phyloP scores from a whole-genome alignment of 30 jellyfish, hydroid and myxozoan genomes.

The Aurelia aurita region DNA sequence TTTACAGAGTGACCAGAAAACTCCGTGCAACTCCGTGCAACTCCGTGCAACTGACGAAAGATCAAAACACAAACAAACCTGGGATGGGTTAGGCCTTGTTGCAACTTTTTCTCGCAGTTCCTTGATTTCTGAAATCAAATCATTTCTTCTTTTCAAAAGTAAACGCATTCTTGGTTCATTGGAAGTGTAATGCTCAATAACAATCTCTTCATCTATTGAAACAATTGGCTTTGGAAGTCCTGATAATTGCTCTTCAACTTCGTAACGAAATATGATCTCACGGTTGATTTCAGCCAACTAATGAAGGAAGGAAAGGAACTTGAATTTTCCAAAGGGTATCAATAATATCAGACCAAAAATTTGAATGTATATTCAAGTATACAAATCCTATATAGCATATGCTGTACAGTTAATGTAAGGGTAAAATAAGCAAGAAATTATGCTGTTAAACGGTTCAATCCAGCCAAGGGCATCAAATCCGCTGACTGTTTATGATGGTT shows the following conservation, averaged over 20 bases:
- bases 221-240: conserved; percentile 58
- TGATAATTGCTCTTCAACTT: conserved; percentile 66
- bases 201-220: not conserved
- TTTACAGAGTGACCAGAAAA: no score
- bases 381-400: no score
- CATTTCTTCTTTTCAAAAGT: conserved; percentile 52
- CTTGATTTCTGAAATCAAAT: conserved; percentile 21
- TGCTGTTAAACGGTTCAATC: no score
- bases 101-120: conserved; percentile 31
- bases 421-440: no score
- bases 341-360: no score
- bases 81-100: conserved; percentile 81
- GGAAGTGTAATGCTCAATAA: conserved; percentile 76
- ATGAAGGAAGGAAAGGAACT: not conserved
- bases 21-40: no score
- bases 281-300: conserved; percentile 57
- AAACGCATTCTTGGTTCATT: conserved; percentile 64
- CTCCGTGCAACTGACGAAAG: no score
- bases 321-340: not conserved
- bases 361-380: no score
- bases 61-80: conserved; percentile 56
- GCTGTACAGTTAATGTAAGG: no score
- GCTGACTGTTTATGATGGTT: no score
- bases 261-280: conserved; percentile 74
- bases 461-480: no score